Conservation (phyloP, 2,113 vertebrate genomes). For the Isichthys henryi region DNA sequence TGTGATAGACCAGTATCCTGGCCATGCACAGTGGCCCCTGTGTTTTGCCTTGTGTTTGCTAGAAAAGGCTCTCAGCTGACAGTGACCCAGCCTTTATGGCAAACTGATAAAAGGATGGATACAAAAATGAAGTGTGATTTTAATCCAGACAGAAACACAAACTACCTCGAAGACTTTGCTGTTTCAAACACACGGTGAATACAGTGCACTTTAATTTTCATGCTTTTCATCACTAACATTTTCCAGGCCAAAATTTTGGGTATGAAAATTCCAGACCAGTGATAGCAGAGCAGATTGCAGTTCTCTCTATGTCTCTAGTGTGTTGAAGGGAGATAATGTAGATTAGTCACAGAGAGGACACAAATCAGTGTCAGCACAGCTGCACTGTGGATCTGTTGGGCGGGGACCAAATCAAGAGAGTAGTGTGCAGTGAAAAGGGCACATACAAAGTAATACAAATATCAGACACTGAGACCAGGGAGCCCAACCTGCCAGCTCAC, state of each 20-base stretch:
- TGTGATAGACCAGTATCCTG: neutral
- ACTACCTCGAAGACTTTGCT: neutral
- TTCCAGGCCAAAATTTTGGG: neutral
- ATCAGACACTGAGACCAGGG: neutral
- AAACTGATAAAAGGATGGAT: neutral
- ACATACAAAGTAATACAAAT: neutral
- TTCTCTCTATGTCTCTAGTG: neutral
- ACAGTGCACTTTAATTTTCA: neutral
- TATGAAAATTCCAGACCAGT: neutral
- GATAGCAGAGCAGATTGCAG: neutral
- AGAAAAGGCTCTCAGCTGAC: neutral
- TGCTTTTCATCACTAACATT: neutral
- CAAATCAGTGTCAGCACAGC: slow-evolving; percentile 1
- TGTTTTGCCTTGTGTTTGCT: neutral
- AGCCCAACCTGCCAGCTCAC: neutral
- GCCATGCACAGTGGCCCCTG: neutral
- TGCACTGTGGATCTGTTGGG: neutral
- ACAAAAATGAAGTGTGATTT: neutral
- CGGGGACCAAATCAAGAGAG: neutral
- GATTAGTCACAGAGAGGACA: slow-evolving; percentile 12
- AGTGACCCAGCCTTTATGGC: neutral
- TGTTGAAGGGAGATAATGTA: slow-evolving; percentile 6
- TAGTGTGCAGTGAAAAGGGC: neutral
- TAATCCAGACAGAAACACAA: neutral
- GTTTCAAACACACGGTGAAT: neutral